phyloP scores from a whole-genome alignment of 2,113 vertebrate species.

The Myiozetetes cayanensis region DNA sequence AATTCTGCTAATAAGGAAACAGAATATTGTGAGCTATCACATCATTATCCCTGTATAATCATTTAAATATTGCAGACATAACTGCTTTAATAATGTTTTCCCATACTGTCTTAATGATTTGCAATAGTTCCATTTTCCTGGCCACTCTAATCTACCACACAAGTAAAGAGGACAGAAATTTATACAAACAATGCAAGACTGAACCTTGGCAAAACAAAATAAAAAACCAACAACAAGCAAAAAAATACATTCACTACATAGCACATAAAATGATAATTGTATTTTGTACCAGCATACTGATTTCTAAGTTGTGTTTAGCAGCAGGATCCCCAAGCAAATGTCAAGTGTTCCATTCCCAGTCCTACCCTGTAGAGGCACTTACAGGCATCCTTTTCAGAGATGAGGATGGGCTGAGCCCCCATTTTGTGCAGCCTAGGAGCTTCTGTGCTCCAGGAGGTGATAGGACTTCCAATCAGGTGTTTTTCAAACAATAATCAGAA shows the following conservation, averaged over 20 bases:
- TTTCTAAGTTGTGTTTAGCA: neutral
- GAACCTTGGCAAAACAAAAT: neutral
- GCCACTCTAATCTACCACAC: neutral
- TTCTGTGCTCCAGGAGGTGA: neutral
- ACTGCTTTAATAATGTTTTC: slow-evolving; percentile 42
- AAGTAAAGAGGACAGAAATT: neutral
- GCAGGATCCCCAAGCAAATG: neutral
- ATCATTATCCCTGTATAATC: neutral
- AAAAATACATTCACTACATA: neutral
- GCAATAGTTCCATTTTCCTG: neutral
- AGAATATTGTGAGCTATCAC: slow-evolving; percentile 39
- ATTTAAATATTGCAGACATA: slow-evolving; percentile 52
- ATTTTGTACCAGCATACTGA: neutral
- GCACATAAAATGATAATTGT: neutral
- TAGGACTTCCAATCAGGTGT: neutral
- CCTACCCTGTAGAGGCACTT: neutral
- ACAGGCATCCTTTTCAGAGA: neutral
- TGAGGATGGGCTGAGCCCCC: neutral
- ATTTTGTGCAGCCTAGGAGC: neutral
- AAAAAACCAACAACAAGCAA: neutral
- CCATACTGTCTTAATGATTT: slow-evolving; percentile 33
- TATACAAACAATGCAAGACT: neutral
- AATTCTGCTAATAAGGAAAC: slow-evolving; percentile 52
- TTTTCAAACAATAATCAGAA: neutral
- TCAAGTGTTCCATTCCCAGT: neutral